Evolutionary conservation across 2,888 invertebrate genomes (phyloP).

Genomic region (Siphlonurus alternatus): DNA sequence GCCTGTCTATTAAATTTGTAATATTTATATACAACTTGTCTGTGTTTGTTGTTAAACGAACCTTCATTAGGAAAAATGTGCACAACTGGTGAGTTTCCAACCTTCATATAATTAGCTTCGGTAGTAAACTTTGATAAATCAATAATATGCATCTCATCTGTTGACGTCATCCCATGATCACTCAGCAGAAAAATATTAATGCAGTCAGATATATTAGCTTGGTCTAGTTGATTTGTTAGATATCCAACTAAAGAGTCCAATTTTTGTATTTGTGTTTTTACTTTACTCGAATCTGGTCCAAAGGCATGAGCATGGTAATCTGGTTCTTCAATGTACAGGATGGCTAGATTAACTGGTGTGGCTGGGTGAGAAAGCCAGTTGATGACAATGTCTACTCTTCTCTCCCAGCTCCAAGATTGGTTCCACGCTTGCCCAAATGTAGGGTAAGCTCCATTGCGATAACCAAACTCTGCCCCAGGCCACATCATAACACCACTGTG

Average conservation of each 20-base stretch:
- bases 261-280: constrained; percentile 17
- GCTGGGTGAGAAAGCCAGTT: constrained; percentile 38
- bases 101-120: constrained; percentile 29
- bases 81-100: constrained; percentile 37
- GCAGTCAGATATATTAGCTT: constrained; percentile 30
- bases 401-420: constrained; percentile 27
- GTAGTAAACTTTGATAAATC: constrained; percentile 35
- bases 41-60: too few relatives aligned
- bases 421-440: constrained; percentile 30
- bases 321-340: constrained; percentile 53
- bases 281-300: constrained; percentile 33
- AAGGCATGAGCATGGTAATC: constrained; percentile 42
- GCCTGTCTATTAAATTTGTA: too few relatives aligned
- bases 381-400: constrained; percentile 38
- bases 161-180: constrained; percentile 53
- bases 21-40: too few relatives aligned
- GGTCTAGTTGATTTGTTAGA: constrained; percentile 24
- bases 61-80: constrained; percentile 39
- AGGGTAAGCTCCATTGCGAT: constrained; percentile 29
- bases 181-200: constrained; percentile 50
- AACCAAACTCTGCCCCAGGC: constrained; percentile 41
- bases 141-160: constrained; percentile 34
- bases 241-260: constrained; percentile 9
- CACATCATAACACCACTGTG: constrained; percentile 52
- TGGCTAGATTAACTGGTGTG: constrained; percentile 47